These are phyloP conservation scores for Marmota monax DNA, from an alignment of 2,113 vertebrate species.

Conservation along the genomic window DNA sequence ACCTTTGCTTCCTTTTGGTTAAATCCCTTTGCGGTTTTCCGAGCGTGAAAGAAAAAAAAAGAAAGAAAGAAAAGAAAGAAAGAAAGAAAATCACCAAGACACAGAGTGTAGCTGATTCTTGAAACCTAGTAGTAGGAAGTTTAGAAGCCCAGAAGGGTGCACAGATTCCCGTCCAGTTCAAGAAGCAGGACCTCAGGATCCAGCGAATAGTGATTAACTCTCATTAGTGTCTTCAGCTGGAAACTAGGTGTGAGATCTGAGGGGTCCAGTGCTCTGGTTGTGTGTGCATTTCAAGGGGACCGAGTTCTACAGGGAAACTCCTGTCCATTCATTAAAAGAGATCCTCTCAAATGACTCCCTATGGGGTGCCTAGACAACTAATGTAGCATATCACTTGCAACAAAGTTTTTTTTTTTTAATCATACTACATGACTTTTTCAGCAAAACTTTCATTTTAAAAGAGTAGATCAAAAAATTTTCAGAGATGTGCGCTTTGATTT, in stretches of 20 bases:
- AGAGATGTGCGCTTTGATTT: background rate
- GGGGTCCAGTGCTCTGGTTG: background rate
- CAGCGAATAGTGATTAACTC: background rate
- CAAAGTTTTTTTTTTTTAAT: background rate
- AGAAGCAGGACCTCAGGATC: background rate
- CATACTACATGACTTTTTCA: background rate
- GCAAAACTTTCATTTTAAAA: conserved; percentile 5
- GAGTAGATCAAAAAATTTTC: background rate
- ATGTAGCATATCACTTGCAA: background rate
- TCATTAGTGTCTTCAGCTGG: background rate
- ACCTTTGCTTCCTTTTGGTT: conserved; percentile 69
- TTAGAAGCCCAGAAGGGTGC: background rate
- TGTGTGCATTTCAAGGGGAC: background rate
- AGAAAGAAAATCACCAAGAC: background rate
- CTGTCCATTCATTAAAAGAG: conserved; percentile 21
- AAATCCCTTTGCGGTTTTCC: conserved; percentile 71
- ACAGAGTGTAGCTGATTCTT: conserved; percentile 56
- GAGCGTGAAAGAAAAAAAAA: conserved; percentile 19
- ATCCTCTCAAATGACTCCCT: background rate
- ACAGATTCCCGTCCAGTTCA: background rate
- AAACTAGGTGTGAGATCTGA: background rate
- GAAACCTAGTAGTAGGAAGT: background rate
- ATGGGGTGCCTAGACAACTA: background rate
- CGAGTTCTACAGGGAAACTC: background rate
- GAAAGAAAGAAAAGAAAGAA: background rate